Evolutionary conservation across 2,888 invertebrate species (phyloP), one percentile per base, ranked within the genome.

Genomic region (Adelphocoris suturalis): DNA sequence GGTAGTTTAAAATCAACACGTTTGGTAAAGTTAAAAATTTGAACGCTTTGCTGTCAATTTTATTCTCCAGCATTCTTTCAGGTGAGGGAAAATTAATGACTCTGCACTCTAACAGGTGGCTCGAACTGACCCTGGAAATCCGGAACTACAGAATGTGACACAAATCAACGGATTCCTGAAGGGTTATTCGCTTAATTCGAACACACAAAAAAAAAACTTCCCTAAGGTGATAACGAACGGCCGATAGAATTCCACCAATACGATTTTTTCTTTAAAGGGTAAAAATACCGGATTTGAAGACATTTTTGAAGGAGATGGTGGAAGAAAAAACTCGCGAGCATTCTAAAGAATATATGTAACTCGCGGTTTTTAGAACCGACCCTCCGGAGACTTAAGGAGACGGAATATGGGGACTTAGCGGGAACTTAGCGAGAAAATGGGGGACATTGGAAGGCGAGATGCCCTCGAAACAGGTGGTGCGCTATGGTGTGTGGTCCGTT

Each of bases 401-500:
- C 12, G 68, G 68, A 68, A 68, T 23, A 68, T 68, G 23, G 7
- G 68, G 68, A 68, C 23, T 68, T 68, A 23, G 68, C 27, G 11
- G 68, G 11, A 19, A 68, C 68, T 19, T 23, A 23, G 16, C 68
- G 3, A n/a, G 19, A n/a, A 19, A 61, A n/a, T 9, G 28, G 46
- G 14, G 84, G 84, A 84, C 84, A 12, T 57, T 5, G 37, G 84
- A 57, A 57, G 82, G 55, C 16, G 55, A 86, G 75, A 68, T 13
- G 57, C 55, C 55, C 86, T 84, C 46, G 86, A 75, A 86, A 86
- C 86, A 86, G 86, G 86, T 86, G 86, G 86, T 86, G 86, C 86
- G 86, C 75, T 86, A 86, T 86, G 86, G 86, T 86, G 86, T 86
- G 86, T 86, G 86, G 86, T 86, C 86, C 86, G 75, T 86, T 86